Evolutionary conservation across 2,888 invertebrate genomes (phyloP).

Genomic region (Heteropelma amictum): DNA sequence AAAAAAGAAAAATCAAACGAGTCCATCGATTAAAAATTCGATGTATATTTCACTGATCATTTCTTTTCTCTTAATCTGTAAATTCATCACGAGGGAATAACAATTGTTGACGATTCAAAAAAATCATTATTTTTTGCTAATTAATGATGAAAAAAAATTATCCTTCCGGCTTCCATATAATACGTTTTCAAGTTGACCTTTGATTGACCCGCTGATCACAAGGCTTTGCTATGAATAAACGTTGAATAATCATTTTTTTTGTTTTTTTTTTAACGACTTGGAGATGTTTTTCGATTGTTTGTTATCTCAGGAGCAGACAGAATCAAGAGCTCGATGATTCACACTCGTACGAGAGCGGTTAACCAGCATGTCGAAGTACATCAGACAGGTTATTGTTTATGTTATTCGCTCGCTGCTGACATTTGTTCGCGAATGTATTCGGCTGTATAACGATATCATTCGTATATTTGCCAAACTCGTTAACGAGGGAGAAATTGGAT

Average conservation of each 20-base stretch:
- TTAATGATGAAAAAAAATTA: too few relatives aligned
- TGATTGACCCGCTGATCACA: too few relatives aligned
- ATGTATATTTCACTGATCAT: too few relatives aligned
- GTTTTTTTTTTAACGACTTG: background rate
- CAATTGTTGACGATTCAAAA: too few relatives aligned
- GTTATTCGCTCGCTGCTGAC: background rate
- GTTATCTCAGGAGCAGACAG: slow-evolving; percentile 3
- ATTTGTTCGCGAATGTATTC: background rate
- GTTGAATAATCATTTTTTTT: background rate
- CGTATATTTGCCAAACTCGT: slow-evolving; percentile 38
- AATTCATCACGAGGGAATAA: too few relatives aligned
- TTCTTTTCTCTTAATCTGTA: too few relatives aligned
- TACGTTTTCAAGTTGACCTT: too few relatives aligned
- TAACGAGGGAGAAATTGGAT: background rate
- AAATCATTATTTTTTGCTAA: too few relatives aligned
- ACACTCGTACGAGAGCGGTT: background rate
- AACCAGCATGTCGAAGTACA: background rate
- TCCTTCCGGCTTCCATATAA: too few relatives aligned
- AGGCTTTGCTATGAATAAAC: too few relatives aligned
- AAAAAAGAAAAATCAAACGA: background rate
- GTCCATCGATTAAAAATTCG: too few relatives aligned
- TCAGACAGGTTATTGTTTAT: background rate
- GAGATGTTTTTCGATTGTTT: background rate
- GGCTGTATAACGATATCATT: too few relatives aligned
- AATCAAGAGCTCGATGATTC: background rate